A percentile compares a stretch with the other conserved stretches of the same genome.
phyloP scores from a whole-genome alignment of 2,888 invertebrate species.

The Ischnura elegans region DNA sequence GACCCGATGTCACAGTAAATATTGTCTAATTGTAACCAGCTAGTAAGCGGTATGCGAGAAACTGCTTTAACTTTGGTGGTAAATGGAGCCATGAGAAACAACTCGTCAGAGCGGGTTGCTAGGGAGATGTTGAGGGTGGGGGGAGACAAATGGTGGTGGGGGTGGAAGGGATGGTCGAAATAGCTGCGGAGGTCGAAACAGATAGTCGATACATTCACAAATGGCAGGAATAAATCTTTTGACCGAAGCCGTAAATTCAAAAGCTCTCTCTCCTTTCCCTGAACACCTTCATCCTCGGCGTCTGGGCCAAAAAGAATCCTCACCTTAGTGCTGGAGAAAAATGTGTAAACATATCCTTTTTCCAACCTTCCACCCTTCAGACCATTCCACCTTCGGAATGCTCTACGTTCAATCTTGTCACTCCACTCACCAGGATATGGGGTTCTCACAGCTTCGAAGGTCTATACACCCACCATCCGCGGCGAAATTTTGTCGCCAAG shows the following conservation, averaged over 20 bases:
- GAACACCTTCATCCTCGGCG: not conserved
- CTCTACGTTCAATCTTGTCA: not conserved
- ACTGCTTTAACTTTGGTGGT: not conserved
- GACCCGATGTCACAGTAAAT: no score
- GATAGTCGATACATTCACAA: conserved; percentile 65
- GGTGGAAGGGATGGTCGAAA: not conserved
- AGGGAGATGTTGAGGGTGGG: no score
- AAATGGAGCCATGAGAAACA: not conserved
- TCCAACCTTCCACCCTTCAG: not conserved
- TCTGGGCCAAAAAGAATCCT: not conserved
- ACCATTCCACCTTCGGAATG: not conserved
- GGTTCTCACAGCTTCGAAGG: not conserved
- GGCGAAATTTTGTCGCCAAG: no score
- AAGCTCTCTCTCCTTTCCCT: conserved; percentile 13
- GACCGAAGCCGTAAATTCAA: conserved; percentile 26
- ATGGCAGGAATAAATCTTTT: conserved; percentile 57
- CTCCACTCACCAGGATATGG: not conserved
- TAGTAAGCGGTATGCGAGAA: no score
- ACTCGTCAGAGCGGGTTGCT: not conserved
- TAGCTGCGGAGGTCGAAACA: conserved; percentile 53
- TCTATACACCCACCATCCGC: not conserved
- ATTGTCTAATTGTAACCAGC: no score
- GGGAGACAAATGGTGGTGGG: not conserved
- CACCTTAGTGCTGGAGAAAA: not conserved
- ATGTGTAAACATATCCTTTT: not conserved